Evolutionary conservation across 2,888 invertebrate species (phyloP).

Genomic region (Polyommatus iphigenia): DNA sequence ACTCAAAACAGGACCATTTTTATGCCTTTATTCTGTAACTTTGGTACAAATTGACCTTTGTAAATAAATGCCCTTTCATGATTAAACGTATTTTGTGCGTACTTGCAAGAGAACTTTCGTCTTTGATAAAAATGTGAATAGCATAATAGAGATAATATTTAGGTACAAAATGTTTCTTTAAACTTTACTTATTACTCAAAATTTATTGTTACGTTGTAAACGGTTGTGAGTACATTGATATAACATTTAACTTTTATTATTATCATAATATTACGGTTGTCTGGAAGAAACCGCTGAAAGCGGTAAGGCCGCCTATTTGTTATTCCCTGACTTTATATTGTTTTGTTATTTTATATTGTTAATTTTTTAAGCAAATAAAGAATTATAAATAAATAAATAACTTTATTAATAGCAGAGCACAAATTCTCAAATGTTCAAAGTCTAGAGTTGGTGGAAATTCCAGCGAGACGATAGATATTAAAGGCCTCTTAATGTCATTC

Average conservation of each 20-base stretch:
- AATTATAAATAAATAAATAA: no score
- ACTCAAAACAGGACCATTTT: constrained; percentile 20
- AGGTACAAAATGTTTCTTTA: not conserved
- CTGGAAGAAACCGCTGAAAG: no score
- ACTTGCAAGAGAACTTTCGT: not conserved
- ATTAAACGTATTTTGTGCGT: constrained; percentile 7
- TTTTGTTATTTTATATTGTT: no score
- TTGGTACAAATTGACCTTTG: constrained; percentile 16
- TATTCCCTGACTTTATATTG: no score
- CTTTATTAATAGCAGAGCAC: not conserved
- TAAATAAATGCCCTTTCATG: constrained; percentile 15
- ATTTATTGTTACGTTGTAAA: no score
- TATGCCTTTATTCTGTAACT: constrained; percentile 18
- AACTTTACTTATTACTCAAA: not conserved
- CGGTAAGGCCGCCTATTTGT: no score
- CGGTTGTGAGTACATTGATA: no score
- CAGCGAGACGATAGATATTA: not conserved
- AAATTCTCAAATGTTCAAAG: not conserved
- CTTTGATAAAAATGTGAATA: constrained; percentile 18
- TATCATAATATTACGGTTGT: no score
- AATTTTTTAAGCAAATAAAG: no score
- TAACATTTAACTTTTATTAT: no score
- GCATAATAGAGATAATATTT: not conserved
- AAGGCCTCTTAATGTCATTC: constrained; percentile 37
- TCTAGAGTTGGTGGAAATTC: not conserved